phyloP scores from a whole-genome alignment of 1,140 invertebrate species.

The Eueides isabella region DNA sequence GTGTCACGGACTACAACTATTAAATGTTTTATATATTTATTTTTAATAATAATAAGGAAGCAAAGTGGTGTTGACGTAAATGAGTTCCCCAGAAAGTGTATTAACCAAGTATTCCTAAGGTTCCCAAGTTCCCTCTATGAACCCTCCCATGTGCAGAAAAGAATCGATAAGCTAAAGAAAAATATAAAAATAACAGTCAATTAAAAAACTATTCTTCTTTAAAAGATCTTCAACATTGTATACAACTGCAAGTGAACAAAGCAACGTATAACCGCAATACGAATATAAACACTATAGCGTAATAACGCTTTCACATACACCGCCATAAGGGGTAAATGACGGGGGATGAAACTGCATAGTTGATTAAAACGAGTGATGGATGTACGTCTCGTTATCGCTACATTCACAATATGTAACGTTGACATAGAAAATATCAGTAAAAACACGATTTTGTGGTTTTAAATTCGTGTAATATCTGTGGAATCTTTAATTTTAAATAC shows the following conservation, averaged over 20 bases:
- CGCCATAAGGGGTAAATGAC: constrained; percentile 18
- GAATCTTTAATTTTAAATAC: too few relatives aligned
- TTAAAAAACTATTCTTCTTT: not conserved
- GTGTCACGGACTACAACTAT: too few relatives aligned
- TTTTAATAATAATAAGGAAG: too few relatives aligned
- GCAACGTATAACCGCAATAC: not conserved
- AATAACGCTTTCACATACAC: constrained; percentile 15
- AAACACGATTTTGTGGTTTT: not conserved
- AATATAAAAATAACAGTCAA: too few relatives aligned
- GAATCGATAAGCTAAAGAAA: too few relatives aligned
- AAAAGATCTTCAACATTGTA: not conserved
- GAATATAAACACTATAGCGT: constrained; percentile 1
- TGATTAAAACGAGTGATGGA: constrained; percentile 38
- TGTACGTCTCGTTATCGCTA: constrained; percentile 29
- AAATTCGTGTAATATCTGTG: too few relatives aligned
- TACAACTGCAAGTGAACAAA: not conserved
- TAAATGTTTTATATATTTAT: too few relatives aligned
- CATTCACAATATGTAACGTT: constrained; percentile 30
- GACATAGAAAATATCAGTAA: constrained; percentile 13
- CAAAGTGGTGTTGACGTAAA: too few relatives aligned
- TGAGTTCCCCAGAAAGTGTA: too few relatives aligned
- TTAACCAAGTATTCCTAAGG: too few relatives aligned
- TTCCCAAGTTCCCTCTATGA: too few relatives aligned
- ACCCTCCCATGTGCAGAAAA: too few relatives aligned
- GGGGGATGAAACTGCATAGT: constrained; percentile 26